phyloP scores from a whole-genome alignment of 2,113 vertebrate genomes.

The Ploceus nigricollis region DNA sequence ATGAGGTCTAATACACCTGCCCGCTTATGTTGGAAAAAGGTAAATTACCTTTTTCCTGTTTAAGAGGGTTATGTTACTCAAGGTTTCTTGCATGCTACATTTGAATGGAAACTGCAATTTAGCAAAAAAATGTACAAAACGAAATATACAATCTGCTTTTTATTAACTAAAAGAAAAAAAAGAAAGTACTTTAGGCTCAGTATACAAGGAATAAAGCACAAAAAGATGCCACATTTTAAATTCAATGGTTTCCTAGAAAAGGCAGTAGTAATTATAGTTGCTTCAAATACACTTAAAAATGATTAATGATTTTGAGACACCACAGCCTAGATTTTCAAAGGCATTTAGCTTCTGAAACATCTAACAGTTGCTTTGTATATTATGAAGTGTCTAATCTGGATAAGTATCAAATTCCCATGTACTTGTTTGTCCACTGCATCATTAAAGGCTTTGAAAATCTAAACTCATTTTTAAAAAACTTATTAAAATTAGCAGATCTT shows the following conservation, averaged over 20 bases:
- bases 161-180: background rate
- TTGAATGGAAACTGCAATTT: background rate
- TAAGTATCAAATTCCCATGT: background rate
- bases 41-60: background rate
- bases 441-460: slow-evolving; percentile 2
- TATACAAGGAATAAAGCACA: background rate
- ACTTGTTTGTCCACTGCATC: background rate
- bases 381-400: background rate
- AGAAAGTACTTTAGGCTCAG: background rate
- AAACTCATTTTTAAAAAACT: background rate
- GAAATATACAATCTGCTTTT: background rate
- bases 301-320: background rate
- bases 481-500: background rate
- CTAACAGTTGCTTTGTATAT: background rate
- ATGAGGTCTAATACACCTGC: background rate
- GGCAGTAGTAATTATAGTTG: background rate
- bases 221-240: background rate
- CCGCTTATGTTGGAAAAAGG: background rate
- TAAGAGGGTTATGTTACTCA: background rate
- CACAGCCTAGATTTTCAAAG: background rate
- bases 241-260: background rate
- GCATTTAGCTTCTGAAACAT: background rate
- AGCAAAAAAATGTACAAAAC: background rate
- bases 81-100: background rate
- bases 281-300: slow-evolving; percentile 5